phyloP scores from a whole-genome alignment of 2,888 invertebrate species.

The Sinodicranocentrus sp. region DNA sequence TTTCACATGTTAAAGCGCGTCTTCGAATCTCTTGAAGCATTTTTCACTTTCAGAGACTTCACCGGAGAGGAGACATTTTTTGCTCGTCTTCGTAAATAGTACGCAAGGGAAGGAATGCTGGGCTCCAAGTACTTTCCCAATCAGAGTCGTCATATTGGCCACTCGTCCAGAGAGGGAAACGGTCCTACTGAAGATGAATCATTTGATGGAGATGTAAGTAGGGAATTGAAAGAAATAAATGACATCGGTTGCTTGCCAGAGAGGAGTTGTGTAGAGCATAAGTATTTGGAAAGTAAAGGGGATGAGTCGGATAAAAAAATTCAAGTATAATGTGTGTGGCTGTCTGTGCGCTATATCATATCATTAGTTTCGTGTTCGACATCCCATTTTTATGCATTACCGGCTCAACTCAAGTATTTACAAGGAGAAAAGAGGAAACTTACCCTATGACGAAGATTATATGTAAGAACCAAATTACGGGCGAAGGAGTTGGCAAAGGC shows the following conservation, averaged over 20 bases:
- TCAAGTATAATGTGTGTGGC: slow-evolving; percentile 5
- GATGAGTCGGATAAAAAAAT: slow-evolving; percentile 2
- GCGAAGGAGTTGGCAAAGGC: slow-evolving; percentile 99
- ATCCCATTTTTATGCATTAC: neutral
- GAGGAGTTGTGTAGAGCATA: too few species aligned
- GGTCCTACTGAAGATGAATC: neutral
- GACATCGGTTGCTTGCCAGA: slow-evolving; percentile 15
- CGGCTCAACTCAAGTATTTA: too few species aligned
- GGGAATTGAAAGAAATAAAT: slow-evolving; percentile 49
- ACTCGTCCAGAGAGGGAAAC: neutral
- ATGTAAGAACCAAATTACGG: slow-evolving; percentile 97
- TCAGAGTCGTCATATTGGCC: too few species aligned
- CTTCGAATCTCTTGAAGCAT: too few species aligned
- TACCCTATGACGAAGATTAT: slow-evolving; percentile 97
- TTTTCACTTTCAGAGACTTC: too few species aligned
- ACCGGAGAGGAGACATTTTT: too few species aligned
- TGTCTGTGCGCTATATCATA: neutral
- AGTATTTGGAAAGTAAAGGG: too few species aligned
- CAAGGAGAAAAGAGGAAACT: slow-evolving; percentile 79
- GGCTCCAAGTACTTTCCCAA: too few species aligned
- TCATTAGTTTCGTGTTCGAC: slow-evolving; percentile 6
- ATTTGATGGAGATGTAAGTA: slow-evolving; percentile 31
- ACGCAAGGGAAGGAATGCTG: too few species aligned
- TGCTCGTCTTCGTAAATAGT: too few species aligned
- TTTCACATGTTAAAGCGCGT: too few species aligned